Conservation (phyloP, 2,888 invertebrate species). For the Erannis defoliaria region DNA sequence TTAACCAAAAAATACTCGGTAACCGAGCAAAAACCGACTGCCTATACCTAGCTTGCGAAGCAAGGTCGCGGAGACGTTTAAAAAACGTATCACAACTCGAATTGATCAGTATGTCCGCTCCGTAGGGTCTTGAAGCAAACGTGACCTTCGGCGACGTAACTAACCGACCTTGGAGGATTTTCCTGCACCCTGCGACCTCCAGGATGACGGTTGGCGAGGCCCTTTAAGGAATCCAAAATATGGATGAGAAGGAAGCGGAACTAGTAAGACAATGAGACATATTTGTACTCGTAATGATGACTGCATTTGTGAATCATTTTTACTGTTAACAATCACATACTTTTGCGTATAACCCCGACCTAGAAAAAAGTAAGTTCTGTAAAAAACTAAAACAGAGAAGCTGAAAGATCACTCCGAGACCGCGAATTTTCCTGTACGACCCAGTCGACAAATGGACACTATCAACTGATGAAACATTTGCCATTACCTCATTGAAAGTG, state of each 20-base stretch:
- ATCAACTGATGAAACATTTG: too few relatives aligned
- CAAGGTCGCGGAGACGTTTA: slow-evolving; percentile 35
- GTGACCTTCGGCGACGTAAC: slow-evolving; percentile 48
- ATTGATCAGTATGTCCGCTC: slow-evolving; percentile 60
- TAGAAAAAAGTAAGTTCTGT: background rate
- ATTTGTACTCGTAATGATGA: slow-evolving; percentile 4
- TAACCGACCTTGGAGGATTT: slow-evolving; percentile 54
- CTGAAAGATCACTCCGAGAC: too few relatives aligned
- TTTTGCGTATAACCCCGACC: background rate
- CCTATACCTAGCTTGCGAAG: background rate
- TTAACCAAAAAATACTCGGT: slow-evolving; percentile 10
- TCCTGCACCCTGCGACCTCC: slow-evolving; percentile 57
- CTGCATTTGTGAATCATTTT: slow-evolving; percentile 7
- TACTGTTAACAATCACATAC: too few relatives aligned
- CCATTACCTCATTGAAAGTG: too few relatives aligned
- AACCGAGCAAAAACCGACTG: slow-evolving; percentile 13
- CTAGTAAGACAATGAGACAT: background rate
- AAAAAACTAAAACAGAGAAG: background rate
- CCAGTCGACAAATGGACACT: too few relatives aligned
- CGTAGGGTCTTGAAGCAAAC: slow-evolving; percentile 45
- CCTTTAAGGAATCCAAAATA: slow-evolving; percentile 32
- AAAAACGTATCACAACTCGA: slow-evolving; percentile 53
- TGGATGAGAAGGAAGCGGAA: slow-evolving; percentile 9
- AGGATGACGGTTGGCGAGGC: slow-evolving; percentile 47
- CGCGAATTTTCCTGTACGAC: too few relatives aligned